phyloP scores from a whole-genome alignment of 2,113 vertebrate species.

The Scartelaos histophorus region DNA sequence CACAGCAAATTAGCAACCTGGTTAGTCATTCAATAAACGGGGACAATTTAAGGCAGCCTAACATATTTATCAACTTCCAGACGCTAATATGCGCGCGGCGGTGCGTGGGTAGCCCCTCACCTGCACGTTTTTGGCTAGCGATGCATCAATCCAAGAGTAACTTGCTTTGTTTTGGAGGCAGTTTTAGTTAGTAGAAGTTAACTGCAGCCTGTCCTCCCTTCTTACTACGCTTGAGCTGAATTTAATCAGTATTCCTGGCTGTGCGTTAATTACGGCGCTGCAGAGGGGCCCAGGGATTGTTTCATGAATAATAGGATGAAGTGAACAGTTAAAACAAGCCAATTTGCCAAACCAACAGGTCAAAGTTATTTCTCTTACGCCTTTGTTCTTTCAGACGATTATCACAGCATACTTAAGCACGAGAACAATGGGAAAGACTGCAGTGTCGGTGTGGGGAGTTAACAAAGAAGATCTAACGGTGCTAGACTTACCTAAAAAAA shows the following conservation, averaged over 20 bases:
- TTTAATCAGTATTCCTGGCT: conserved; percentile 43
- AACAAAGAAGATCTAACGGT: background rate
- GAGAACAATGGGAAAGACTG: background rate
- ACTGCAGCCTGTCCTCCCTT: conserved; percentile 43
- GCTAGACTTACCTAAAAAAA: background rate
- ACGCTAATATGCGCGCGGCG: conserved; percentile 35
- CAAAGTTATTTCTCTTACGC: conserved; percentile 15
- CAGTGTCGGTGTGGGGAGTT: background rate
- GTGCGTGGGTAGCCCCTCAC: conserved; percentile 21
- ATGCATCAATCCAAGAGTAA: conserved; percentile 26
- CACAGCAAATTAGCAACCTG: conserved; percentile 70
- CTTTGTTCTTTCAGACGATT: background rate
- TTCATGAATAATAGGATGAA: conserved; percentile 50
- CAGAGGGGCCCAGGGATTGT: conserved; percentile 34
- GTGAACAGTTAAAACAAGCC: conserved; percentile 45
- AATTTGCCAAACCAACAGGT: conserved; percentile 32
- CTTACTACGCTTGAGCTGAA: conserved; percentile 51
- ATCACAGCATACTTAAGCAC: background rate
- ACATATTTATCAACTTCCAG: conserved; percentile 61
- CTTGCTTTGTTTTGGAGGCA: conserved; percentile 36
- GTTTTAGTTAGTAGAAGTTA: conserved; percentile 43
- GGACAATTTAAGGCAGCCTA: conserved; percentile 56
- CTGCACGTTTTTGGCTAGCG: background rate
- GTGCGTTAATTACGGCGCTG: conserved; percentile 52
- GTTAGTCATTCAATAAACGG: conserved; percentile 70